phyloP scores from a whole-genome alignment of 2,797 vertebrate species.

The Agapornis canus region DNA sequence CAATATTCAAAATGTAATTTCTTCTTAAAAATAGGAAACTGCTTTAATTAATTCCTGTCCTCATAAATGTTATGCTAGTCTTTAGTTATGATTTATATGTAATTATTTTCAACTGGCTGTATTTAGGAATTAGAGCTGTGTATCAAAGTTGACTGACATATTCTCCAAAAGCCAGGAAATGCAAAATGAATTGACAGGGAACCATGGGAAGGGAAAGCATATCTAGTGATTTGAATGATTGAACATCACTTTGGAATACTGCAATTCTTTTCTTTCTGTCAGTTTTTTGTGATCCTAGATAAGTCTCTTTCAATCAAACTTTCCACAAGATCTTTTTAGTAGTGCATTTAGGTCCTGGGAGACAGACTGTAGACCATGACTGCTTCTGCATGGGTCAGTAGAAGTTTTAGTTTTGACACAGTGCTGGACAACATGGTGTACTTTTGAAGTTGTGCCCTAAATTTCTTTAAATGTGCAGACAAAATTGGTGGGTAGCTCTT shows the following conservation, averaged over 20 bases:
- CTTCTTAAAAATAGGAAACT: background rate
- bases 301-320: background rate
- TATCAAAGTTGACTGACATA: background rate
- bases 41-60: background rate
- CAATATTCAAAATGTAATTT: background rate
- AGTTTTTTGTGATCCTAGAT: background rate
- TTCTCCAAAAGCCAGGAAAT: background rate
- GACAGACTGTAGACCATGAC: background rate
- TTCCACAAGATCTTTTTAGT: background rate
- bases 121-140: background rate
- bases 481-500: background rate
- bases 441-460: background rate
- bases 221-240: background rate
- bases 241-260: constrained; percentile 1
- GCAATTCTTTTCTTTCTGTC: background rate
- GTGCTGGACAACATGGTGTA: background rate
- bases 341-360: background rate
- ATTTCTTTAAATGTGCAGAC: background rate
- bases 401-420: background rate
- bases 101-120: background rate
- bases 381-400: background rate
- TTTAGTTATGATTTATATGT: background rate
- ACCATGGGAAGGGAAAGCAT: background rate
- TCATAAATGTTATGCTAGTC: background rate
- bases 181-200: background rate